Conservation (phyloP, 2,797 vertebrate genomes). For the Pelodytes ibericus region DNA sequence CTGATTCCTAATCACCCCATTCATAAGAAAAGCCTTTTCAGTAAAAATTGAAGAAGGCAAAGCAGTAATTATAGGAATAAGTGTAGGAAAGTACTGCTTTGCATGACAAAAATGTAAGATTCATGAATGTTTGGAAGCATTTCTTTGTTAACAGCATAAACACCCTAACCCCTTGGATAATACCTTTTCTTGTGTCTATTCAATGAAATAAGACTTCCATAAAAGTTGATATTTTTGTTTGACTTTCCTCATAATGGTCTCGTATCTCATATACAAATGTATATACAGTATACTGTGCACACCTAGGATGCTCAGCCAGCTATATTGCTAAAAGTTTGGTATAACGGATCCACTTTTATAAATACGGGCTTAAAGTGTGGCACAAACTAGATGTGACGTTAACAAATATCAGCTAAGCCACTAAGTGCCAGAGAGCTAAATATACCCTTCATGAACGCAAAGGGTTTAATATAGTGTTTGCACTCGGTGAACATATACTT, state of each 20-base stretch:
- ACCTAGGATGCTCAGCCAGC: too few species aligned
- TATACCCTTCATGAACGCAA: too few species aligned
- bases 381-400: too few species aligned
- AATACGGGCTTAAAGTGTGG: too few species aligned
- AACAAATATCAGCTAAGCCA: too few species aligned
- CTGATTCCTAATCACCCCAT: constrained; percentile 65
- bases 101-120: constrained; percentile 56
- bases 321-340: too few species aligned
- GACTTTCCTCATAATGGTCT: background rate
- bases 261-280: too few species aligned
- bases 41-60: constrained; percentile 62
- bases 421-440: too few species aligned
- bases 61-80: constrained; percentile 67
- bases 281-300: too few species aligned
- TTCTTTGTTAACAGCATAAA: constrained; percentile 30
- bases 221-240: background rate
- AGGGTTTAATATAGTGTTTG: too few species aligned
- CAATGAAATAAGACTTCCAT: background rate
- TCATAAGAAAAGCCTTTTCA: constrained; percentile 63
- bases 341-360: too few species aligned
- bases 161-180: background rate
- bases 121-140: constrained; percentile 59
- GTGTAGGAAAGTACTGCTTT: constrained; percentile 59
- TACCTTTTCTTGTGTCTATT: background rate
- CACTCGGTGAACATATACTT: too few species aligned